These are phyloP conservation scores for Nannoperca australis DNA, from an alignment of 2,797 vertebrate species.

Conservation along the genomic window DNA sequence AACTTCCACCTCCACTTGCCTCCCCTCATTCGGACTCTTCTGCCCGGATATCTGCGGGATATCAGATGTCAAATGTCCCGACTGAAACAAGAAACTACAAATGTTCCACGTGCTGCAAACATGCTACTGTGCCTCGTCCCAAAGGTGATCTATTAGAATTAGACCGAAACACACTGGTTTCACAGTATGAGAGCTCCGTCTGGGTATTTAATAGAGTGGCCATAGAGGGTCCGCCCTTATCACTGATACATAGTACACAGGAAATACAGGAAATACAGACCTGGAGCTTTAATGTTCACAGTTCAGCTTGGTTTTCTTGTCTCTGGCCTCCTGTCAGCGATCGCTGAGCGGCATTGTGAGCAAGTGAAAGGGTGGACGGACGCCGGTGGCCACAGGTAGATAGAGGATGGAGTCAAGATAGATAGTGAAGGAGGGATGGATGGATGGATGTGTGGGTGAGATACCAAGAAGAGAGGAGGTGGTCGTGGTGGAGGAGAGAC, in stretches of 20 bases:
- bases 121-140: neutral
- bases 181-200: neutral
- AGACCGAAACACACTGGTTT: neutral
- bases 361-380: conserved; percentile 59
- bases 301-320: conserved; percentile 6
- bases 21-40: conserved; percentile 1
- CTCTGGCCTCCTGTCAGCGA: conserved; percentile 40
- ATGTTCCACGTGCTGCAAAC: conserved; percentile 12
- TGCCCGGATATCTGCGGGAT: conserved; percentile 8
- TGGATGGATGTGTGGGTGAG: conserved; percentile 57
- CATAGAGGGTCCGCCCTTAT: neutral
- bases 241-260: conserved; percentile 3
- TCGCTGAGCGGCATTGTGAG: conserved; percentile 58
- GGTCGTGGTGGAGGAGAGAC: conserved; percentile 39
- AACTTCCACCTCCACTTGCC: conserved; percentile 31
- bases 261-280: conserved; percentile 7
- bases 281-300: neutral
- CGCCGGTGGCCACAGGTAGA: conserved; percentile 53
- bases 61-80: conserved; percentile 3
- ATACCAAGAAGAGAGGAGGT: conserved; percentile 48
- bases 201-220: neutral
- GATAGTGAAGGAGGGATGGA: conserved; percentile 38
- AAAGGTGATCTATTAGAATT: neutral
- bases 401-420: conserved; percentile 39
- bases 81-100: neutral